Percentiles rank a stretch among this genome's conserved stretches.
These are phyloP conservation scores for Donacobius atricapilla DNA, from an alignment of 2,113 vertebrate genomes.

Conservation along the genomic window DNA sequence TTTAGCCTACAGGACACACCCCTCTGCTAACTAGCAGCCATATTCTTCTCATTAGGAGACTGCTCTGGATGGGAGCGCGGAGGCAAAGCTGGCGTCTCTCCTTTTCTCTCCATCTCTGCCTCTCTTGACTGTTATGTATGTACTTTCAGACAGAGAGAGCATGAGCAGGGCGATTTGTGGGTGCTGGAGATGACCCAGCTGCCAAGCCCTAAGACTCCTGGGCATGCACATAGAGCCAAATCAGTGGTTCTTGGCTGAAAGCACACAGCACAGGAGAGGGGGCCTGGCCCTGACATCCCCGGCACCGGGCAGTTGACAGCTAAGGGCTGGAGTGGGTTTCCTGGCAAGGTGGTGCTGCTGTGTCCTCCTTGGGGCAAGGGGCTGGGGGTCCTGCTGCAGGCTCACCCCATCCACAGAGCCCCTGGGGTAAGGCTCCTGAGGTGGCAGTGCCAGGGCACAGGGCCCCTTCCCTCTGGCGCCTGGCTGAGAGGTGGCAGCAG, in stretches of 20 bases:
- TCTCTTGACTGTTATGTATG: background rate
- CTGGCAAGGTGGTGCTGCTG: background rate
- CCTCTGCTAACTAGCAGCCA: conserved; percentile 97
- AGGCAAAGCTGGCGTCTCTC: conserved; percentile 46
- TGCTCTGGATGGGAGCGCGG: conserved; percentile 55
- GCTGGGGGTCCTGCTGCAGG: background rate
- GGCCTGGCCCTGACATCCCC: rapidly evolving
- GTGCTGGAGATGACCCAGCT: background rate
- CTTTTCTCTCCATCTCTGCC: conserved; percentile 26
- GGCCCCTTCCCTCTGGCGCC: background rate
- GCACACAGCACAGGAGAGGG: background rate
- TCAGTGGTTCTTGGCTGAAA: background rate
- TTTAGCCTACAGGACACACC: conserved; percentile 86
- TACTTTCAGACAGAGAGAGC: background rate
- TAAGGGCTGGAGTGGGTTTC: background rate
- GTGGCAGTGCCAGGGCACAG: background rate
- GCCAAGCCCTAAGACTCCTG: background rate
- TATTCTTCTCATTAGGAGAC: conserved; percentile 95
- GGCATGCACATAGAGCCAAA: background rate
- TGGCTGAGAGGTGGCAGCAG: background rate
- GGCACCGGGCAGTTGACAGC: background rate
- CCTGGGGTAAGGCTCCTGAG: background rate
- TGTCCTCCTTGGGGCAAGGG: background rate
- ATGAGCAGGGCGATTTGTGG: background rate
- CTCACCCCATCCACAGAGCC: background rate